phyloP scores from a whole-genome alignment of 2,888 invertebrate species.

The Drosophila crucigera region DNA sequence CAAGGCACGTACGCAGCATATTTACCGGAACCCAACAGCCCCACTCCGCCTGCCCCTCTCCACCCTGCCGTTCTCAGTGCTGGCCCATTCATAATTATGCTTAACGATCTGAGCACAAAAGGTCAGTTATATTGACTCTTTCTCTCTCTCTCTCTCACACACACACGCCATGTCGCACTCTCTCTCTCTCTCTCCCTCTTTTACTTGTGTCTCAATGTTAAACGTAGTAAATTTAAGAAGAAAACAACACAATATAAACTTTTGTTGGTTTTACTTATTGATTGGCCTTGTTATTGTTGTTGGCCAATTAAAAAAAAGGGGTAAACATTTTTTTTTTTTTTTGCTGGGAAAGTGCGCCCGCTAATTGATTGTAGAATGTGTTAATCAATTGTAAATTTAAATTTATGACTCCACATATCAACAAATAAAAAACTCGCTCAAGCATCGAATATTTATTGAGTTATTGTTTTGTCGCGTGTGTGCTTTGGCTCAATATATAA shows the following conservation, averaged over 20 bases:
- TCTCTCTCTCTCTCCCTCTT: conserved; percentile 9
- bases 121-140: conserved; percentile 19
- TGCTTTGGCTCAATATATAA: not conserved
- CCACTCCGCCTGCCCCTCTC: no score
- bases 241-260: conserved; percentile 1
- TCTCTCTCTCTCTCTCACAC: not conserved
- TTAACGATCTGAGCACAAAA: conserved; percentile 11
- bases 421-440: conserved; percentile 7
- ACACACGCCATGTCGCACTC: not conserved
- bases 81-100: not conserved
- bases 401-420: conserved; percentile 21
- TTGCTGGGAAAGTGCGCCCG: conserved; percentile 15
- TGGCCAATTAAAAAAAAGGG: conserved; percentile 20
- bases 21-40: conserved; percentile 12
- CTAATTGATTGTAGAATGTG: conserved; percentile 60
- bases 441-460: conserved; percentile 20
- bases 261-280: conserved; percentile 13
- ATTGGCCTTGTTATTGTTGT: conserved; percentile 18
- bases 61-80: not conserved
- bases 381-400: conserved; percentile 50
- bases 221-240: conserved; percentile 1
- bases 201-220: conserved; percentile 10
- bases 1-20: conserved; percentile 50
- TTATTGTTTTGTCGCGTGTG: conserved; percentile 19
- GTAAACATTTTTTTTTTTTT: conserved; percentile 11